Conservation (phyloP, 2,888 invertebrate species). For the Andricus quercusramuli region DNA sequence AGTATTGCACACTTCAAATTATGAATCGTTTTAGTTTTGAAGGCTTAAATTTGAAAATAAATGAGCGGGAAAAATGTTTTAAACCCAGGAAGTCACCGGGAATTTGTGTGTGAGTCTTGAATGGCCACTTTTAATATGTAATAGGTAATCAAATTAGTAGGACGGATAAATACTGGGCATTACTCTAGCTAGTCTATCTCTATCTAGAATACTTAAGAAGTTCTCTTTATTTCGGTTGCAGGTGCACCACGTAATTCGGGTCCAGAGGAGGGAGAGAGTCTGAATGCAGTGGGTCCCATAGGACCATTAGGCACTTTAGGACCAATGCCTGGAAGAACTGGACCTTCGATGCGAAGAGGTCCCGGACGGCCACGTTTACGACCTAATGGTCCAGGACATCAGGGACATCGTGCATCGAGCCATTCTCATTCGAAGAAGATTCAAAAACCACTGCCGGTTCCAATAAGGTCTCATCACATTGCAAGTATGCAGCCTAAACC, state of each 20-base stretch:
- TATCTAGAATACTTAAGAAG: not conserved
- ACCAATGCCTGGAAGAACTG: conserved; percentile 62
- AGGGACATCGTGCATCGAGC: conserved; percentile 80
- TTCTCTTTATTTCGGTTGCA: conserved; percentile 52
- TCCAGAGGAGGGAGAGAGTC: conserved; percentile 70
- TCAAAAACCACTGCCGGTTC: conserved; percentile 73
- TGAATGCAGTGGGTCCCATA: conserved; percentile 68
- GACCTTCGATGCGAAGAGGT: conserved; percentile 80
- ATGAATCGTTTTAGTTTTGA: no score
- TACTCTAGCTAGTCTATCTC: no score
- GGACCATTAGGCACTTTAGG: conserved; percentile 65
- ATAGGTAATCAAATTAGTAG: not conserved
- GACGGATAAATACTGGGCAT: not conserved
- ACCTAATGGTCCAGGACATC: conserved; percentile 84
- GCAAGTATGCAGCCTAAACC: conserved; percentile 59
- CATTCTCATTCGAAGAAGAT: conserved; percentile 62
- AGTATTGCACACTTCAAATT: no score
- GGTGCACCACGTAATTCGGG: conserved; percentile 59
- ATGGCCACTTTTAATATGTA: no score
- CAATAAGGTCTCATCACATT: conserved; percentile 71
- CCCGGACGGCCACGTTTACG: conserved; percentile 85
- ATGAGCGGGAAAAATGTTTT: no score
- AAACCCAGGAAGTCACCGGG: no score
- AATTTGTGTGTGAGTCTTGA: no score
- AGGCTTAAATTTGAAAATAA: no score